Conservation (phyloP, 1,140 invertebrate genomes). For the Drosophila punjabiensis region DNA sequence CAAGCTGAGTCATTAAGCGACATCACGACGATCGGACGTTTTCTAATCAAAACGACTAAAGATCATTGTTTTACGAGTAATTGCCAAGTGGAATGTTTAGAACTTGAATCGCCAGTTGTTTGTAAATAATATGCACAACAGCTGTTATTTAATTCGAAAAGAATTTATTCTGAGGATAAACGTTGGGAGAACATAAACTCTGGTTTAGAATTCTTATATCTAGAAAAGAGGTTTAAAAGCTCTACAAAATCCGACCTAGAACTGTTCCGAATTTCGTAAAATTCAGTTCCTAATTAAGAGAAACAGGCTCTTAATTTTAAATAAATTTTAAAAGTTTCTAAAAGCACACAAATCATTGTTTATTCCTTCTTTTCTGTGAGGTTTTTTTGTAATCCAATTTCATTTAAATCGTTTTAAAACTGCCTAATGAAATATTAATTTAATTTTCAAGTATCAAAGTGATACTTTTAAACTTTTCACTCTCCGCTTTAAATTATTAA, state of each 20-base stretch:
- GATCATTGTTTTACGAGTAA: constrained; percentile 17
- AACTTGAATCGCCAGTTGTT: constrained; percentile 25
- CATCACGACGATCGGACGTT: constrained; percentile 39
- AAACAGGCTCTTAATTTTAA: not conserved
- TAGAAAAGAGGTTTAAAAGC: not conserved
- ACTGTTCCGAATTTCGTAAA: not conserved
- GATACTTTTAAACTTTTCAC: constrained; percentile 2
- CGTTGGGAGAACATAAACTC: not conserved
- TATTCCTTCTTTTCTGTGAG: not conserved
- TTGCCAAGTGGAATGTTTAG: constrained; percentile 33
- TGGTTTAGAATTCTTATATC: not conserved
- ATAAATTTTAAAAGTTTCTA: too few relatives aligned
- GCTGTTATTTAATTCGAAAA: not conserved
- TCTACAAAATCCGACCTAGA: not conserved
- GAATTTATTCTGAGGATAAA: not conserved
- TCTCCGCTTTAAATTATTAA: not conserved
- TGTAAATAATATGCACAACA: constrained; percentile 6
- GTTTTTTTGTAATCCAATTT: not conserved
- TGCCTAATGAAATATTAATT: not conserved
- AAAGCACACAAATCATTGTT: not conserved
- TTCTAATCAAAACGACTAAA: constrained; percentile 57
- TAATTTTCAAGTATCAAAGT: not conserved
- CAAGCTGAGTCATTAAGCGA: constrained; percentile 33
- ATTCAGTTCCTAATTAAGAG: too few relatives aligned
- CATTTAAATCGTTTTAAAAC: not conserved